These are phyloP conservation scores for Chymomyza amoena DNA, from an alignment of 2,888 invertebrate genomes.

Conservation along the genomic window DNA sequence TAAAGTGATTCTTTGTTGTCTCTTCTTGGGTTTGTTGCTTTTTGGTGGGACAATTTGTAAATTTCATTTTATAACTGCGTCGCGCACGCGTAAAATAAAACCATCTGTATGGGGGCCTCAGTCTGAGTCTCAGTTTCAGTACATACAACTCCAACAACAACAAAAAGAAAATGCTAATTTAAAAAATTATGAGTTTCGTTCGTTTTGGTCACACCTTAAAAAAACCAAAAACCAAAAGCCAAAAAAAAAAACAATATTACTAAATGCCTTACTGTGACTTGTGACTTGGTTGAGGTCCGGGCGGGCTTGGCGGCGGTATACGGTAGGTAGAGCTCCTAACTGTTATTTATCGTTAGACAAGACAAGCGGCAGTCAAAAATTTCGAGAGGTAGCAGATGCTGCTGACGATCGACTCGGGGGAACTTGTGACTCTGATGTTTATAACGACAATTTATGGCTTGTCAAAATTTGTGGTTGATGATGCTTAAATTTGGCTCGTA, in stretches of 20 bases:
- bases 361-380: constrained; percentile 57
- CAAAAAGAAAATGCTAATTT: constrained; percentile 72
- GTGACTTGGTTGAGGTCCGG: constrained; percentile 18
- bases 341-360: constrained; percentile 74
- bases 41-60: constrained; percentile 73
- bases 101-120: constrained; percentile 43
- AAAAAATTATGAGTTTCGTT: constrained; percentile 77
- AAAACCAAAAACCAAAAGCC: constrained; percentile 23
- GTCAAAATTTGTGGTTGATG: constrained; percentile 34
- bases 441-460: constrained; percentile 65
- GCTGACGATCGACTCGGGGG: constrained; percentile 32
- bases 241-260: neutral
- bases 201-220: constrained; percentile 76
- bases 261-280: neutral
- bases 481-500: neutral
- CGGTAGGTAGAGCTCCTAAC: constrained; percentile 72
- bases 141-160: constrained; percentile 6
- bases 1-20: constrained; percentile 69
- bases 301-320: constrained; percentile 52
- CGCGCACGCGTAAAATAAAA: constrained; percentile 64
- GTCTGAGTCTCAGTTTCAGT: constrained; percentile 7
- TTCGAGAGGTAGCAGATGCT: constrained; percentile 10
- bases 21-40: constrained; percentile 15
- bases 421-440: constrained; percentile 57
- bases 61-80: constrained; percentile 74